Base-by-base conservation (phyloP, 2,113 vertebrate genomes). In the Aptenodytes patagonicus region DNA sequence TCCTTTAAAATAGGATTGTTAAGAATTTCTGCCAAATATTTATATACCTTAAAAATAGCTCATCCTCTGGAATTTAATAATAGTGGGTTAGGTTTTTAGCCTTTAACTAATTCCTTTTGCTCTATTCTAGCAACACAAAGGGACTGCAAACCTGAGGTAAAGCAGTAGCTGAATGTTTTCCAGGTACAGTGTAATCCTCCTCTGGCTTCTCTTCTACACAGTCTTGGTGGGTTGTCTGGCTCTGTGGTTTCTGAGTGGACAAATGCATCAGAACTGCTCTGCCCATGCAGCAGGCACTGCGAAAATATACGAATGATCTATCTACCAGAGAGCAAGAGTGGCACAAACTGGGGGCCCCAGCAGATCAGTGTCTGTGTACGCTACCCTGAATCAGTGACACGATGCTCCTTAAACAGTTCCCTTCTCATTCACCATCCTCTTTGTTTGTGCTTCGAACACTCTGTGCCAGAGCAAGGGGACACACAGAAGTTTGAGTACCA, bases 11-110 rank as follows among this genome's bases (percentile, higher is more conserved):
- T 36, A 44, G 7, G 10, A 68, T 75, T 40, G 10, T 62, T 60
- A 93, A 93, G 75, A 83, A 78, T 92, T 92, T 91, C 73, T 95
- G 72, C 78, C 87, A 91, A 89, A 89, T 95, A 87, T 94, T 95
- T 93, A 84, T 84, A 80, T 95, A 69, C 52, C 61, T 95, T 76
- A 85, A 97, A 95, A 95, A 93, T 83, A 91, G 71, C 68, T 94
- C 64, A 82, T 87, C 54, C 86, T 85, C 78, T 94, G 94, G 91
- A 97, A 95, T 96, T 87, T 91, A 91, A 93, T 96, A 95, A 94
- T 77, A 93, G 84, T n/a, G 55, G 58, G 36, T 65, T 92, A 87
- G 80, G 51, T 32, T 89, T 95, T 93, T 93, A 89, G 81, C 70
- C 91, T 93, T 97, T 95, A 89, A 85, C 95, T 91, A 76, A 55